Base-by-base conservation (phyloP, 2,113 vertebrate species). In the Drymodes brunneopygia region DNA sequence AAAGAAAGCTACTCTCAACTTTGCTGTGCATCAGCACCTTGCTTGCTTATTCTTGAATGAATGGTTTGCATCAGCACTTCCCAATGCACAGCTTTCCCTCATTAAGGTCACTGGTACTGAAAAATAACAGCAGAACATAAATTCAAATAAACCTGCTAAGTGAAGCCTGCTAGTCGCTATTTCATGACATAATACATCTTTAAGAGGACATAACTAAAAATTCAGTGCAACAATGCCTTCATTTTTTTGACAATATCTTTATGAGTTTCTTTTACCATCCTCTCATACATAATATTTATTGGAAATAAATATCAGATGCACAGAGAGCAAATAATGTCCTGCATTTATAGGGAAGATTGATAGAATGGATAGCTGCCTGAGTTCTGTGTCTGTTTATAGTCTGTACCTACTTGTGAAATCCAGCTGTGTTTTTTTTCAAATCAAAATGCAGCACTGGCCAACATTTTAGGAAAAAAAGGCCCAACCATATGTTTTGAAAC, bases 31-130 rank as follows among this genome's bases (percentile, higher is more conserved):
- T 86, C 89, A 94, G 84, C 73, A 90, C 23, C 70, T 81, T 91
- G 25, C 50, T 57, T 86, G 40, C 27, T n/a, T 83, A 54, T 36
- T 83, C 36, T 72, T 51, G 71, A 92, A 89, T 1, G 0, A 67
- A 80, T 65, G 66, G 67, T 77, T 94, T 95, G 67, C 73, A 92
- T 81, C 70, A 96, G 74, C 92, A 81, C 31, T 94, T 94, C 45
- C 38, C 45, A 75, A 31, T 7, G 27, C 65, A 91, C 11, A 71
- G 15, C 77, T 66, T 87, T 80, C 35, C 54, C 58, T 92, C 60
- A 87, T 44, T 40, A 64, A 74, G 44, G 48, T 64, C 44, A 92
- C 11, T 45, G 51, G 54, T 72, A 81, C 19, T 45, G 56, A 50
- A 42, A 71, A 84, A 38, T 31, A 77, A 87, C 12, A 87, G 19